Base-by-base conservation (phyloP, 2,888 invertebrate genomes). In the Tenthredo notha region DNA sequence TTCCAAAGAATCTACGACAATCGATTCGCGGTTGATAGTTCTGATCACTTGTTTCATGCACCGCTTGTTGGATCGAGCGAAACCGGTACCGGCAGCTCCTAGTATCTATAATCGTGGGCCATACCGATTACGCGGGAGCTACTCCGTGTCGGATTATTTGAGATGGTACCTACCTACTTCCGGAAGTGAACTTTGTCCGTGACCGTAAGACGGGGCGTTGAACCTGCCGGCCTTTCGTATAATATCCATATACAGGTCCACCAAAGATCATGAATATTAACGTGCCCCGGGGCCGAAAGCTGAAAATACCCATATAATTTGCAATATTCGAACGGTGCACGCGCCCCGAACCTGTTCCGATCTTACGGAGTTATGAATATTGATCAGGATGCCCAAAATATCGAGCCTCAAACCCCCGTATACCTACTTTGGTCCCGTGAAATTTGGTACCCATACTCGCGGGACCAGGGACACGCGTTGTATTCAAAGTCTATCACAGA, bases 361-460 rank as follows among this genome's bases (percentile, higher is more conserved):
- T 85, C 58, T 78, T 58, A 33, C 58, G 33, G 83, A 50, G 86
- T 87, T 88, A 89, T 89, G 89, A 90, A 90, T 90, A 90, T 89
- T 90, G 87, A 89, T 88, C 86, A 50, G 78, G 85, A 74, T 21
- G 86, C 86, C 86, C 87, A 85, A 89, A 88, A 88, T 88, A 89
- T 88, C 61, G 40, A 61, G 25, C 15, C 37, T 21, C 50, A 9
- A 77, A 50, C 77, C 77, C 21, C 33, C 54, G 47, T 54, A 29
- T 12, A 72, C 25, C 21, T 74, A 43, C 74, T 25, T 43, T 77
- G 77, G 25, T 15, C 77, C 54, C n/a, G 1, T 77, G 54, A 33
- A 77, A 54, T 50, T 50, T 33, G 50, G 77, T 47, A 15, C 15
- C 47, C 3, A 77, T 3, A 74, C 9, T 18, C 29, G 9, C 7